Percentiles rank a stretch among this genome's conserved stretches.
These are phyloP conservation scores for Anguilla rostrata DNA, from an alignment of 2,113 vertebrate species.

Conservation along the genomic window DNA sequence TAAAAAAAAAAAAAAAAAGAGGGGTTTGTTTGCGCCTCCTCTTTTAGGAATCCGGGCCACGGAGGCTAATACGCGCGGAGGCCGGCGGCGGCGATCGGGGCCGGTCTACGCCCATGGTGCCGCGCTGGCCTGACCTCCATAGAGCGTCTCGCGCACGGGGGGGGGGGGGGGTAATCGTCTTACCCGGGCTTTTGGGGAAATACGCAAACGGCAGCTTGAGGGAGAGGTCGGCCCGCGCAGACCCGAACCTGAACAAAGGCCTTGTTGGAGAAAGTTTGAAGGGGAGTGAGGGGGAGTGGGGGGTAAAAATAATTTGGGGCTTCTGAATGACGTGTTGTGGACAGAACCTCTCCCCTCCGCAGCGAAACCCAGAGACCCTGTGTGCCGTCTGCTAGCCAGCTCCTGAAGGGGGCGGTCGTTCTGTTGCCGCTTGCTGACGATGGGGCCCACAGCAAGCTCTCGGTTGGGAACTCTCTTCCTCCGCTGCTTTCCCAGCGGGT, in stretches of 20 bases:
- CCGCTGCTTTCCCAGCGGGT: neutral
- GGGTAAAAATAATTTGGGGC: neutral
- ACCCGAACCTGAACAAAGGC: slow-evolving; percentile 21
- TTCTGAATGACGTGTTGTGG: slow-evolving; percentile 28
- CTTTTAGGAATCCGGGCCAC: neutral
- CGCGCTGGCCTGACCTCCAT: neutral
- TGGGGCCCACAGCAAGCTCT: neutral
- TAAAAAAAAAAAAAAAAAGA: too few relatives aligned
- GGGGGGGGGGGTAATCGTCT: slow-evolving; percentile 17
- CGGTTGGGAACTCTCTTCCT: neutral
- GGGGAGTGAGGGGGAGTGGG: neutral
- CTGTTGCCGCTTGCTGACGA: neutral
- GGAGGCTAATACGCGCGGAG: neutral
- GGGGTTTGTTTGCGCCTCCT: neutral
- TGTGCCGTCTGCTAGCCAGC: slow-evolving; percentile 4
- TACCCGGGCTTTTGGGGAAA: slow-evolving; percentile 14
- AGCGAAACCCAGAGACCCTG: slow-evolving; percentile 10
- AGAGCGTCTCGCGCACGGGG: neutral
- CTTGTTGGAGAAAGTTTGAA: slow-evolving; percentile 23
- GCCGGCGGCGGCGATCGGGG: neutral
- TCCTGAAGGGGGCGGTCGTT: neutral
- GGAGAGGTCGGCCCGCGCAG: neutral
- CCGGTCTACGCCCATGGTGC: neutral
- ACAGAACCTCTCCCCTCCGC: neutral
- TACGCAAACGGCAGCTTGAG: slow-evolving; percentile 17